Base-by-base conservation (phyloP, 1,140 invertebrate species). In the Cotesia glomerata region DNA sequence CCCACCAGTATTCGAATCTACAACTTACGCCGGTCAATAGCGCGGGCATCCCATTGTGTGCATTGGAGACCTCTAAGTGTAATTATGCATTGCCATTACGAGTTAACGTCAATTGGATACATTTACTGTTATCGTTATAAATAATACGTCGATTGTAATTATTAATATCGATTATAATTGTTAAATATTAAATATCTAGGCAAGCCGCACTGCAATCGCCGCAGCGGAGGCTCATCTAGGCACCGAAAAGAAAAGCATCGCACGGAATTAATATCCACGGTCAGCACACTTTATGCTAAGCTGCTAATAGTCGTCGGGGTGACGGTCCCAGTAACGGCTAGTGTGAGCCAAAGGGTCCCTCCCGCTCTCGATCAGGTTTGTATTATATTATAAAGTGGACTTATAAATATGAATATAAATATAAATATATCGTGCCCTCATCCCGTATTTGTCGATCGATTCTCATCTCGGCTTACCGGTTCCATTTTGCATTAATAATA, bases 271-370 rank as follows among this genome's bases (percentile, higher is more conserved):
- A 82, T 86, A 45, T 85, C 86, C 3, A 87, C 89, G 49, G 81
- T 95, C 65, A 94, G 93, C 76, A 93, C 92, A 1, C 85, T 95
- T 2, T 95, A 95, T 85, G 92, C 91, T 4, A 94, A 95, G 81
- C 84, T 95, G 4, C 80, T 95, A 56, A 92, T 95, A 32, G 92
- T 95, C 7, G 88, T 95, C 76, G 94, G 93, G 0, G 89, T 94
- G 64, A 91, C 91, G 14, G 91, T 92, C 76, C 91, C 91, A 5
- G 89, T 92, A 54, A 92, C 91, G 14, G 91, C 92, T 81, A 91
- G 91, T 71, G 91, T 93, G 71, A 91, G 91, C 54, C 88, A 89
- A 67, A 88, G 89, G 77, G 91, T 93, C 5, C 90, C 90, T 16
- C 87, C 90, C 16, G 88, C 88, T 36, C 90, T 91, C 77, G 91